phyloP scores from a whole-genome alignment of 2,113 vertebrate species.

The Acanthisitta chloris region DNA sequence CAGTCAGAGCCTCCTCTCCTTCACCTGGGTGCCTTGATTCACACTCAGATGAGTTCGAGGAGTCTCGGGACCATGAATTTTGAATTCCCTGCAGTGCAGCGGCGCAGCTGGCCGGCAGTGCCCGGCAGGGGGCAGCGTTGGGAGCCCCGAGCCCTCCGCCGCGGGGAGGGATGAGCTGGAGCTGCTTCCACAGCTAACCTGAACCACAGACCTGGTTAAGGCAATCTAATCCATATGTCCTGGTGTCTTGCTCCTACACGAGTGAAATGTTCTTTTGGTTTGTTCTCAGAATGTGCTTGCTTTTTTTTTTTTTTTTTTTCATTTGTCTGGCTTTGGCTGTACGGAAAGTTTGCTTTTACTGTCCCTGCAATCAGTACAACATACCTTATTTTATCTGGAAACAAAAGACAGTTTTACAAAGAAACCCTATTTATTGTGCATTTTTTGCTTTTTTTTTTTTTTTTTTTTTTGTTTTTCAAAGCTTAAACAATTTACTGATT shows the following conservation, averaged over 20 bases:
- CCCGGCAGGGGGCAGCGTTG: slow-evolving; percentile 66
- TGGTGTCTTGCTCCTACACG: background rate
- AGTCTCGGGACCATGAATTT: background rate
- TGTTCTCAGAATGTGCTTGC: background rate
- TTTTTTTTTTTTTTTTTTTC: no score
- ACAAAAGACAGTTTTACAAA: background rate
- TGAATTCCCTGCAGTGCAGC: no score
- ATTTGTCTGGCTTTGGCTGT: background rate
- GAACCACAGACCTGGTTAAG: fast-evolving
- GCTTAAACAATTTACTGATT: background rate
- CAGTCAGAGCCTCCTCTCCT: background rate
- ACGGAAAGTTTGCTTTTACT: background rate
- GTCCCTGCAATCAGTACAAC: background rate
- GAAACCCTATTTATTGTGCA: background rate
- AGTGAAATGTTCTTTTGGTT: background rate
- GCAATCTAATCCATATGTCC: fast-evolving
- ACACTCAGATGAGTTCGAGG: fast-evolving
- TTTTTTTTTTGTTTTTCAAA: no score
- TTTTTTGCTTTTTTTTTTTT: no score
- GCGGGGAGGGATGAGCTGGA: background rate
- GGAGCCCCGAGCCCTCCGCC: background rate
- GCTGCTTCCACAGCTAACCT: fast-evolving
- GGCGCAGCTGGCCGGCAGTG: no score
- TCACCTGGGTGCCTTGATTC: fast-evolving
- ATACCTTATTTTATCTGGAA: background rate